Conservation (phyloP, 2,113 vertebrate genomes). For the Centropus bengalensis region DNA sequence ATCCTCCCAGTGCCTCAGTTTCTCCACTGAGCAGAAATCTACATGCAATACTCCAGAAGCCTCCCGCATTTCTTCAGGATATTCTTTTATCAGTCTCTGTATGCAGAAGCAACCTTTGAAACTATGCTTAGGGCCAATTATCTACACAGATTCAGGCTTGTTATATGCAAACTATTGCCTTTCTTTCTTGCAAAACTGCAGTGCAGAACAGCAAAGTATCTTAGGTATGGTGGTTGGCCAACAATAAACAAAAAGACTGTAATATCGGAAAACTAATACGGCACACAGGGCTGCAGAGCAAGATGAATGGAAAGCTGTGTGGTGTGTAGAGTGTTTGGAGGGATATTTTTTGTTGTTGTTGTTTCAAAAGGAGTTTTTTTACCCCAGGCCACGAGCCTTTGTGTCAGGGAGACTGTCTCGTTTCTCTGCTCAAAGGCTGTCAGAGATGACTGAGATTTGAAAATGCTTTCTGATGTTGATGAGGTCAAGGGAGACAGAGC, state of each 20-base stretch:
- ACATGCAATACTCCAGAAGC: background rate
- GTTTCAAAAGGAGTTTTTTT: conserved; percentile 84
- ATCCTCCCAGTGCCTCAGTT: background rate
- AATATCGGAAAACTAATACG: conserved; percentile 68
- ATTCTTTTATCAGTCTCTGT: background rate
- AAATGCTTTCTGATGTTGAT: conserved; percentile 85
- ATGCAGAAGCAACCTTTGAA: background rate
- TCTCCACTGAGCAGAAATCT: background rate
- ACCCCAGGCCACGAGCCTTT: conserved; percentile 86
- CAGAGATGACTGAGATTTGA: conserved; percentile 86
- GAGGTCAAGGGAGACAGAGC: conserved; percentile 82
- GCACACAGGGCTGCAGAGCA: conserved; percentile 59
- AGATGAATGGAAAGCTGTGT: conserved; percentile 79
- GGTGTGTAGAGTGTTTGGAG: conserved; percentile 71
- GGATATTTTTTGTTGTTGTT: conserved; percentile 70
- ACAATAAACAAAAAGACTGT: conserved; percentile 62
- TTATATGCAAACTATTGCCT: background rate
- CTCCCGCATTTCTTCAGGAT: background rate
- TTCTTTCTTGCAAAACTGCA: conserved; percentile 4
- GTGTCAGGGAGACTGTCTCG: conserved; percentile 85
- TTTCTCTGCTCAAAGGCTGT: conserved; percentile 87
- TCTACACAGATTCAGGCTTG: background rate
- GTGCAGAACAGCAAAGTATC: conserved; percentile 26
- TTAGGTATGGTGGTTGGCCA: conserved; percentile 44
- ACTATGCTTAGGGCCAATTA: background rate